These are phyloP conservation scores for Sternarchorhynchus goeldii DNA, from an alignment of 2,797 vertebrate species.

Conservation along the genomic window DNA sequence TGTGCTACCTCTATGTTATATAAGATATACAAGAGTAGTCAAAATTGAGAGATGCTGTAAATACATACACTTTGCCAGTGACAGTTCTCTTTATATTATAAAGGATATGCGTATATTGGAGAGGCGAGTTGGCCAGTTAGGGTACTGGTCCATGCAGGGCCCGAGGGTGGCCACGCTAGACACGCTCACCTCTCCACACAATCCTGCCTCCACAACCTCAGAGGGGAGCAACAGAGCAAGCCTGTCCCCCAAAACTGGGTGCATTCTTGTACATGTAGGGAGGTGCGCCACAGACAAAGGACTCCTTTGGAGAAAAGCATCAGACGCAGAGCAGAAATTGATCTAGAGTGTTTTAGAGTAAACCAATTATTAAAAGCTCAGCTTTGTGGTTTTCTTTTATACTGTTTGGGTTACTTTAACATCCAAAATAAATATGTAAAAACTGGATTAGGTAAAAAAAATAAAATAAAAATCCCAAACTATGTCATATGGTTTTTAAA, in stretches of 20 bases:
- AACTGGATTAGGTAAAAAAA: not conserved
- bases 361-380: not conserved
- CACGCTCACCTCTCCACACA: constrained; percentile 72
- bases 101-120: constrained; percentile 78
- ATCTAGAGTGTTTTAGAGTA: not conserved
- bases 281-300: constrained; percentile 39
- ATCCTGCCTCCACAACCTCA: constrained; percentile 68
- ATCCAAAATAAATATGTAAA: no score
- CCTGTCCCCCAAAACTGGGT: constrained; percentile 65
- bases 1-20: not conserved
- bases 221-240: constrained; percentile 70
- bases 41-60: not conserved
- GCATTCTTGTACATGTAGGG: constrained; percentile 57
- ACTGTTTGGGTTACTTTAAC: no score
- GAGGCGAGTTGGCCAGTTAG: constrained; percentile 70
- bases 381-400: no score
- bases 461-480: not conserved
- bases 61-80: not conserved
- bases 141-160: constrained; percentile 75
- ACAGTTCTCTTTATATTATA: not conserved
- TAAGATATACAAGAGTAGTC: not conserved
- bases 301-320: constrained; percentile 57
- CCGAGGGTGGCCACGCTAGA: constrained; percentile 67
- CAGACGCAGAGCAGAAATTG: not conserved
- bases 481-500: not conserved